Base-by-base conservation (phyloP, 2,888 invertebrate species). In the Himalopsyche anomala region DNA sequence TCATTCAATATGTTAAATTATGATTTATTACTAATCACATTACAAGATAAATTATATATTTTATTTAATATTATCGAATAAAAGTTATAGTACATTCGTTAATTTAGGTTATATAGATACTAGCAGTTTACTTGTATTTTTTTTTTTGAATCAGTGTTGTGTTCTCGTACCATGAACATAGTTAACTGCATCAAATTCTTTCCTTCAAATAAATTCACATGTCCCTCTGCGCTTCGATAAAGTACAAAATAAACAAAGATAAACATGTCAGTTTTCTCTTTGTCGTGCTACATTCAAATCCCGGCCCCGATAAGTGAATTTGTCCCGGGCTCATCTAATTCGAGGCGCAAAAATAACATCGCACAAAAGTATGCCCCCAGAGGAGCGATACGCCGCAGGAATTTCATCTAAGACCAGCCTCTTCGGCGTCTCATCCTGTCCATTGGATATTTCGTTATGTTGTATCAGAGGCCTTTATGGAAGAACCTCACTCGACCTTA, bases 401-500 rank as follows among this genome's bases (percentile, higher is more conserved):
- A 74, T 74, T 74, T 74, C 74, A 74, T 74, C 74, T 74, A 74
- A 74, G 74, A 74, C 74, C 74, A 36, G 74, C 36, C 74, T 74
- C 74, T 36, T 74, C 38, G 19, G 74, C 74, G 74, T 74, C 74
- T 74, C 38, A 74, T 38, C 74, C 74, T 74, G 74, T 74, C 74
- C 74, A 74, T 38, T 74, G 74, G 74, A 74, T 74, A 74, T 74
- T 74, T 28, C 38, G 74, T 74, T 74, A 74, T 74, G 74, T 74
- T 74, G 74, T 74, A 74, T 74, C 74, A 74, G 69, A n/a, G 74
- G 19, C 74, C 74, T 74, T 74, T 74, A 74, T 74, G 74, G 74
- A 38, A 38, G 74, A 74, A 74, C 28, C 74, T 74, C 74, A 74
- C 74, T 74, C 74, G 38, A 36, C 74, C 74, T 74, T 74, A 74